phyloP scores from a whole-genome alignment of 2,113 vertebrate genomes.

The Cryptomyrus ogoouensis region DNA sequence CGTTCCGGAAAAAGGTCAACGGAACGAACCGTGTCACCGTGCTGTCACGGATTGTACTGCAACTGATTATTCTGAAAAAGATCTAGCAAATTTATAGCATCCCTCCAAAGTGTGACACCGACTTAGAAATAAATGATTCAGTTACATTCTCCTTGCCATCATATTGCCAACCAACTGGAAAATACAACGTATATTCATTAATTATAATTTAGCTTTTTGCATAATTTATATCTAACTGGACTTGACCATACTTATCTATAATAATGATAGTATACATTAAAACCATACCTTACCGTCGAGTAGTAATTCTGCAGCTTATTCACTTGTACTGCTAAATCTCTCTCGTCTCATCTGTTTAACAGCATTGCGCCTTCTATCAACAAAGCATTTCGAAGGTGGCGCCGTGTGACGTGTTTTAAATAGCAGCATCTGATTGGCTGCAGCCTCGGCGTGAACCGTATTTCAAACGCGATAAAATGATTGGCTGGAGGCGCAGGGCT shows the following conservation, averaged over 20 bases:
- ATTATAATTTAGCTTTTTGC: not conserved
- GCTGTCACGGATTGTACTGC: not conserved
- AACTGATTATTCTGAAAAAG: not conserved
- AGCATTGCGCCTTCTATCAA: not conserved
- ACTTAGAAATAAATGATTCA: not conserved
- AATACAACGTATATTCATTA: not conserved
- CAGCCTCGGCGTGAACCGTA: not conserved
- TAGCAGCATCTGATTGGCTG: slow-evolving; percentile 14
- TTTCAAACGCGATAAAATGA: slow-evolving; percentile 1
- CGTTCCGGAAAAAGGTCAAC: not conserved
- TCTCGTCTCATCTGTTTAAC: not conserved
- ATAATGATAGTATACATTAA: not conserved
- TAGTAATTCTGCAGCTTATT: not conserved
- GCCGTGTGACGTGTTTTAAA: slow-evolving; percentile 27
- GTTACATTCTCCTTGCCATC: not conserved
- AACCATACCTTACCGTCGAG: not conserved
- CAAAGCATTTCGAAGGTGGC: slow-evolving; percentile 21
- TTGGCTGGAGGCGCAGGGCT: not conserved
- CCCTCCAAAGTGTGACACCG: not conserved
- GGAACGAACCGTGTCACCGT: not conserved
- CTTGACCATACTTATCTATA: not conserved
- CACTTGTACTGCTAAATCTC: not conserved
- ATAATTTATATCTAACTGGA: not conserved
- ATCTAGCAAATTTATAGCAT: not conserved
- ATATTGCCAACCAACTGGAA: not conserved